These are phyloP conservation scores for Sapajus apella DNA, from an alignment of 2,113 vertebrate genomes.

Conservation along the genomic window DNA sequence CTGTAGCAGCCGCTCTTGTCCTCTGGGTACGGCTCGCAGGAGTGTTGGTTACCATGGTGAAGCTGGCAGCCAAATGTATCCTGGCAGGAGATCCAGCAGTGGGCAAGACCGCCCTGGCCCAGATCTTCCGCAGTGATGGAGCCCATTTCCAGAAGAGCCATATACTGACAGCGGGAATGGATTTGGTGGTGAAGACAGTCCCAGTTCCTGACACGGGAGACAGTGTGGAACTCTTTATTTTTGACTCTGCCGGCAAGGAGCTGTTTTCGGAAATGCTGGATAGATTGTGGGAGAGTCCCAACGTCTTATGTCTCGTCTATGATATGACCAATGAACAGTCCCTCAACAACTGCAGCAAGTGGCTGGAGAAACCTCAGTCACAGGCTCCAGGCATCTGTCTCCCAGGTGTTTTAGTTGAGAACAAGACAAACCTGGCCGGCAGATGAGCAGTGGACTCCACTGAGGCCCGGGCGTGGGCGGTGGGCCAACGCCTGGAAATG, in stretches of 20 bases:
- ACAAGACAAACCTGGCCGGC: slow-evolving; percentile 92
- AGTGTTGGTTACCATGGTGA: slow-evolving; percentile 83
- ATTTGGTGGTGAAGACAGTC: slow-evolving; percentile 91
- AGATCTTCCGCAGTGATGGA: slow-evolving; percentile 92
- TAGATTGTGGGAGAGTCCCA: slow-evolving; percentile 94
- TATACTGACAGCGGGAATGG: slow-evolving; percentile 91
- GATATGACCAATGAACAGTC: slow-evolving; percentile 93
- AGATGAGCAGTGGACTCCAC: slow-evolving; percentile 88
- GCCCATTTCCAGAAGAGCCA: slow-evolving; percentile 96
- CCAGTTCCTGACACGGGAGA: slow-evolving; percentile 90
- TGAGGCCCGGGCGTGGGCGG: slow-evolving; percentile 90
- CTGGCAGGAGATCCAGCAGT: slow-evolving; percentile 94
- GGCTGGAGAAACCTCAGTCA: slow-evolving; percentile 89
- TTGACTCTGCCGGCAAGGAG: slow-evolving; percentile 96
- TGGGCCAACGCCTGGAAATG: slow-evolving; percentile 92
- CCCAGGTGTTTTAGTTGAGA: slow-evolving; percentile 94
- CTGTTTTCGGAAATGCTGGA: slow-evolving; percentile 92
- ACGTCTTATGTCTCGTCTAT: slow-evolving; percentile 92
- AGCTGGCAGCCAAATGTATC: slow-evolving; percentile 86
- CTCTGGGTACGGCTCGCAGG: neutral
- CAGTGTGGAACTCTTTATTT: slow-evolving; percentile 96
- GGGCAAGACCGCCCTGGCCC: slow-evolving; percentile 93
- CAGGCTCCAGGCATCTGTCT: slow-evolving; percentile 83
- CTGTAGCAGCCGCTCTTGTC: neutral
- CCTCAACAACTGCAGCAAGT: slow-evolving; percentile 89